phyloP scores from a whole-genome alignment of 2,113 vertebrate genomes.

The Loxodonta africana region DNA sequence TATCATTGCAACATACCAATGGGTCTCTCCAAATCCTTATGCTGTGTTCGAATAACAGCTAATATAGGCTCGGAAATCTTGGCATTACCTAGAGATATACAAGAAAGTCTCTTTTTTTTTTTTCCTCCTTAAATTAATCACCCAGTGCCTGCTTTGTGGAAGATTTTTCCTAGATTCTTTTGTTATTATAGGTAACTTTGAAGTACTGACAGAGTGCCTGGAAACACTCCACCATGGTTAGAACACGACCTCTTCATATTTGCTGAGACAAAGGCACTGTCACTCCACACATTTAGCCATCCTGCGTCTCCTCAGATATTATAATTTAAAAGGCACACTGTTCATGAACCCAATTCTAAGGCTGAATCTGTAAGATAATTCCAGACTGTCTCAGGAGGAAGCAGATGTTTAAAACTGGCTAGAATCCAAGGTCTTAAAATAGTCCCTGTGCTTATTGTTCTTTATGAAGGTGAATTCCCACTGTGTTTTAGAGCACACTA shows the following conservation, averaged over 20 bases:
- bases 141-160: not conserved
- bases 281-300: not conserved
- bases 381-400: conserved; percentile 26
- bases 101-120: not conserved
- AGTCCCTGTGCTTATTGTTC: conserved; percentile 7
- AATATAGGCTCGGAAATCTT: conserved; percentile 1
- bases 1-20: not conserved
- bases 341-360: not conserved
- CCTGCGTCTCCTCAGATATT: not conserved
- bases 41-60: not conserved
- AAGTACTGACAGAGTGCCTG: not conserved
- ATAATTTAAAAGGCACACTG: not conserved
- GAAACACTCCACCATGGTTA: not conserved
- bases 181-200: not conserved
- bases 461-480: conserved; percentile 35
- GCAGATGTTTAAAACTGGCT: conserved; percentile 45
- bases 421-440: conserved; percentile 35
- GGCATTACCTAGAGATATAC: not conserved
- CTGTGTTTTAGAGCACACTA: not conserved
- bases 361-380: not conserved
- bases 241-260: not conserved
- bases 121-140: not conserved
- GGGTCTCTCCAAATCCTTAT: not conserved
- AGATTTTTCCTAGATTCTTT: not conserved
- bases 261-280: not conserved